Evolutionary conservation across 2,113 vertebrate genomes (phyloP), one percentile per base, ranked within the genome.

Genomic region (Cricetomys ansorgei): DNA sequence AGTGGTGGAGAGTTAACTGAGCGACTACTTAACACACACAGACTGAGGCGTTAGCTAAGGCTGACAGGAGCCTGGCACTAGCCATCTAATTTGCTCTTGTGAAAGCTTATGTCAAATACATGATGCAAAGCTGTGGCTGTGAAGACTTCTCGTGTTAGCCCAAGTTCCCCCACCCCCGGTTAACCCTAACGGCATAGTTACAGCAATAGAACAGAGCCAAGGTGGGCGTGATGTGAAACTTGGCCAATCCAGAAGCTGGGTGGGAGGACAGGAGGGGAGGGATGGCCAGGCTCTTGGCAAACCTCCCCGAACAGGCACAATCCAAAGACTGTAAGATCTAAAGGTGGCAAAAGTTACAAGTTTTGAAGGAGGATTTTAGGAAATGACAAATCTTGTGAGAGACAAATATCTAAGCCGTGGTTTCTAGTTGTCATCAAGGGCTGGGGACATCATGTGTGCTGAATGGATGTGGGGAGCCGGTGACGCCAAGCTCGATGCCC

Each of bases 301-400:
- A n/a, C n/a, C 31, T 48, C 43, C 23, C 43, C 29, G n/a, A 72
- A 37, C 0, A 34, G 53, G 27, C 43, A 62, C 77, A 77, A 73
- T 72, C n/a, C 57, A 81, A 48, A 48, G 57, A 43, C 2, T 37
- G 53, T 17, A 27, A 57, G 12, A 23, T 85, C 25, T 55, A 48
- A 43, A 55, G 79, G 86, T 55, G 59, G 50, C 45, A 70, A 45
- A 50, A 89, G 40, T 62, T 45, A 67, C 59, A 7, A 1, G 59
- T 55, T 92, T 72, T 89, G 45, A 89, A 89, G 81, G 48, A 87
- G 2, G 45, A 73, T 43, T 81, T 94, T 80, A 96, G 86, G 95
- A 95, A 96, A 79, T 59, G 27, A 80, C 53, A 85, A 72, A 84
- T 91, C 67, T 84, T 65, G 65, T 65, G 81, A 64, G 93, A 95